phyloP scores from a whole-genome alignment of 2,888 invertebrate species.

The Oegoconia quadripuncta region DNA sequence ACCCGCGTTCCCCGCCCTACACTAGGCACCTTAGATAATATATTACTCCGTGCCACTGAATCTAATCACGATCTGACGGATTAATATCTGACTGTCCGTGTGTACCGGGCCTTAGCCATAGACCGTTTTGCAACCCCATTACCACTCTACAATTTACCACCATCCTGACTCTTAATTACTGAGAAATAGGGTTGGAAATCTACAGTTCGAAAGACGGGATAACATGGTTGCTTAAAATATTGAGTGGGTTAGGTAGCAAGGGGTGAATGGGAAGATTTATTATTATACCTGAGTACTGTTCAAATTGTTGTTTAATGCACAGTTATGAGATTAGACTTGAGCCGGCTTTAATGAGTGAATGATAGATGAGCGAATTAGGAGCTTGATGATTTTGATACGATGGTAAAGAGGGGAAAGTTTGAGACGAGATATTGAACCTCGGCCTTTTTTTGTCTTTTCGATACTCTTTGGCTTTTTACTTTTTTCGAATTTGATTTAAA shows the following conservation, averaged over 20 bases:
- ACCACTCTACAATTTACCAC: no score
- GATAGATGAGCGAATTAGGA: no score
- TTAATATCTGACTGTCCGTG: slow-evolving; percentile 58
- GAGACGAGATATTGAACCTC: no score
- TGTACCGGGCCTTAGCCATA: slow-evolving; percentile 52
- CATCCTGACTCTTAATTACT: slow-evolving; percentile 21
- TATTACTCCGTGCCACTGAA: slow-evolving; percentile 75
- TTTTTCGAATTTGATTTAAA: no score
- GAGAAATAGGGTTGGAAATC: slow-evolving; percentile 23
- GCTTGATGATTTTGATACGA: no score
- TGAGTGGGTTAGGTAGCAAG: slow-evolving; percentile 37
- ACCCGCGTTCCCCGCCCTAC: slow-evolving; percentile 26
- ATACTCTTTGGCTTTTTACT: no score
- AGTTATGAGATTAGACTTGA: slow-evolving; percentile 54
- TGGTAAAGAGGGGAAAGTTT: no score
- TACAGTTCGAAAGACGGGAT: slow-evolving; percentile 6
- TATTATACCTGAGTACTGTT: slow-evolving; percentile 64
- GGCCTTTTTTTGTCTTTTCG: no score
- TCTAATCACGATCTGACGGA: slow-evolving; percentile 76
- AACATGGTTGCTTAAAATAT: slow-evolving; percentile 36
- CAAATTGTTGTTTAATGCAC: slow-evolving; percentile 66
- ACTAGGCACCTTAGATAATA: slow-evolving; percentile 65
- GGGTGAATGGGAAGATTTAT: slow-evolving; percentile 65
- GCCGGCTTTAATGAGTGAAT: no score
- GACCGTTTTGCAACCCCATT: slow-evolving; percentile 48